Evolutionary conservation across 2,113 vertebrate species (phyloP).

Genomic region (Anoplopoma fimbria): DNA sequence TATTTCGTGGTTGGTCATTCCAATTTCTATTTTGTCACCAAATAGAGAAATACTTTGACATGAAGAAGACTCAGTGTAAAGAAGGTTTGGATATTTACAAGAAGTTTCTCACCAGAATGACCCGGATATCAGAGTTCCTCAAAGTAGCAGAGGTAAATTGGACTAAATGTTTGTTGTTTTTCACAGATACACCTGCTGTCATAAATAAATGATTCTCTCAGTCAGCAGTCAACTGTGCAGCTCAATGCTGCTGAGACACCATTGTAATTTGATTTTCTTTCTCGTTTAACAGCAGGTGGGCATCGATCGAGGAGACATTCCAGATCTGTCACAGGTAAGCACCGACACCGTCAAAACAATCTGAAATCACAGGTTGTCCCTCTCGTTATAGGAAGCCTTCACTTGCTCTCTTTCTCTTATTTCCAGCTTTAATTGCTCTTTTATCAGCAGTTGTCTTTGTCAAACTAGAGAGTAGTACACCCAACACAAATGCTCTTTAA

Average conservation of each 20-base stretch:
- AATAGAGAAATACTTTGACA: slow-evolving; percentile 99
- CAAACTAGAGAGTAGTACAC: slow-evolving; percentile 25
- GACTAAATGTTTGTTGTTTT: not conserved
- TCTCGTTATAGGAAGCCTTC: not conserved
- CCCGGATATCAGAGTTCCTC: slow-evolving; percentile 97
- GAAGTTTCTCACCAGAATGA: slow-evolving; percentile 99
- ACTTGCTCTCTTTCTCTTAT: slow-evolving; percentile 29
- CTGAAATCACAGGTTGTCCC: not conserved
- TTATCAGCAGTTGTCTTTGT: slow-evolving; percentile 42
- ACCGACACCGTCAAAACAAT: not conserved
- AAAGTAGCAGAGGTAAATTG: slow-evolving; percentile 96
- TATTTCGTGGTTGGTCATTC: not conserved
- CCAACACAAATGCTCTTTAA: slow-evolving; percentile 38
- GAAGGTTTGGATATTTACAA: slow-evolving; percentile 99
- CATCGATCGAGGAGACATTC: slow-evolving; percentile 98
- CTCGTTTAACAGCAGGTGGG: slow-evolving; percentile 92
- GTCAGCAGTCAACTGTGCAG: too few species aligned
- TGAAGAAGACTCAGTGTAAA: slow-evolving; percentile 99
- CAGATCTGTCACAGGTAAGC: slow-evolving; percentile 96
- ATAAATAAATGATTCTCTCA: too few species aligned
- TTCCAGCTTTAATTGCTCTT: slow-evolving; percentile 29
- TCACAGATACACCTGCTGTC: not conserved
- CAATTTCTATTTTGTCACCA: slow-evolving; percentile 21
- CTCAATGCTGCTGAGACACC: not conserved
- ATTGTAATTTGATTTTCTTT: slow-evolving; percentile 28